phyloP scores from a whole-genome alignment of 1,140 invertebrate genomes.

The Pectinophora gossypiella region DNA sequence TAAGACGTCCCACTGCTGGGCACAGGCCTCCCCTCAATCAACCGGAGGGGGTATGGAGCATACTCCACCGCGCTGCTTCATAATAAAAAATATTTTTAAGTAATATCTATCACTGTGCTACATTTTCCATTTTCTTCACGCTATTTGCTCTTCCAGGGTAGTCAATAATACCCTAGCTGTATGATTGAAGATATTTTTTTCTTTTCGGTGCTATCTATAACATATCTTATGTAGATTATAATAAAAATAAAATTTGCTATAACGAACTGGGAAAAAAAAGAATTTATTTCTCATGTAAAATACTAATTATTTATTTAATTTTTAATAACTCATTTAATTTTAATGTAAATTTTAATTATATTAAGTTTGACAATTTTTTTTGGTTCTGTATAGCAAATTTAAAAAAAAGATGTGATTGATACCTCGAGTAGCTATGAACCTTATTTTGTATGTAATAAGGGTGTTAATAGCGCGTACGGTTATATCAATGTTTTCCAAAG shows the following conservation, averaged over 20 bases:
- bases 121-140: background rate
- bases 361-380: background rate
- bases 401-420: background rate
- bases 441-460: constrained; percentile 21
- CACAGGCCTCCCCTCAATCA: no score
- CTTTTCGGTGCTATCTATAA: background rate
- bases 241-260: background rate
- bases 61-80: no score
- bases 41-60: no score
- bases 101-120: background rate
- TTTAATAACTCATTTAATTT: no score
- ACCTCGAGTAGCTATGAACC: constrained; percentile 17
- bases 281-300: no score
- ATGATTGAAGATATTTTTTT: background rate
- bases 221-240: background rate
- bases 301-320: no score
- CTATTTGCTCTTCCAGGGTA: background rate
- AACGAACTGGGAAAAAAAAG: background rate
- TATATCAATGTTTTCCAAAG: background rate
- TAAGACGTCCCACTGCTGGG: no score
- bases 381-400: background rate
- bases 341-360: no score
- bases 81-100: no score
- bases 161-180: background rate
- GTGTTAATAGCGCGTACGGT: constrained; percentile 18